phyloP scores from a whole-genome alignment of 2,113 vertebrate genomes.

The Microtus oregoni region DNA sequence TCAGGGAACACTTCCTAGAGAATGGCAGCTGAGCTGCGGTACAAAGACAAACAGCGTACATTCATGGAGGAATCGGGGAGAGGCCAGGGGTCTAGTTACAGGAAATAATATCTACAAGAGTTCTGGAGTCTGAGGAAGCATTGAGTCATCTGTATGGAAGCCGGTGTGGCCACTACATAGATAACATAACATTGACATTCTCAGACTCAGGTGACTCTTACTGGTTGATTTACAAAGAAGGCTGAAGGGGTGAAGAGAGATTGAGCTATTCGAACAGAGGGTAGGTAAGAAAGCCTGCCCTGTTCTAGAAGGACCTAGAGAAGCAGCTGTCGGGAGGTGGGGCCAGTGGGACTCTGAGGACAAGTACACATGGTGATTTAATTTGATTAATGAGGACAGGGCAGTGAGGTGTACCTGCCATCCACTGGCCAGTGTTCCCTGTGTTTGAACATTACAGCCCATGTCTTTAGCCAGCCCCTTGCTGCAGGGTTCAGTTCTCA shows the following conservation, averaged over 20 bases:
- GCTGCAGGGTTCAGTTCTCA: slow-evolving; percentile 17
- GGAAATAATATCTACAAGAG: not conserved
- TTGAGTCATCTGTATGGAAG: not conserved
- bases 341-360: not conserved
- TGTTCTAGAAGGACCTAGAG: not conserved
- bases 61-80: not conserved
- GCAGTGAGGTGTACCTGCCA: not conserved
- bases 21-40: not conserved
- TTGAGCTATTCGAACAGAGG: not conserved
- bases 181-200: not conserved
- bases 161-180: fast-evolving
- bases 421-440: not conserved
- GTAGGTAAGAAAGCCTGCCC: not conserved
- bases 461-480: not conserved
- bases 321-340: not conserved
- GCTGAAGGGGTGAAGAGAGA: not conserved
- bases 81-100: not conserved
- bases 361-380: not conserved
- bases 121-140: not conserved
- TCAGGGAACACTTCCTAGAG: not conserved
- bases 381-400: slow-evolving; percentile 7
- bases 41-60: not conserved
- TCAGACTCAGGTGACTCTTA: not conserved
- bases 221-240: not conserved
- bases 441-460: not conserved